A percentile compares a stretch with the other conserved stretches of the same genome.
These are phyloP conservation scores for Mesoclemmys tuberculata DNA, from an alignment of 2,113 vertebrate species.

Conservation along the genomic window DNA sequence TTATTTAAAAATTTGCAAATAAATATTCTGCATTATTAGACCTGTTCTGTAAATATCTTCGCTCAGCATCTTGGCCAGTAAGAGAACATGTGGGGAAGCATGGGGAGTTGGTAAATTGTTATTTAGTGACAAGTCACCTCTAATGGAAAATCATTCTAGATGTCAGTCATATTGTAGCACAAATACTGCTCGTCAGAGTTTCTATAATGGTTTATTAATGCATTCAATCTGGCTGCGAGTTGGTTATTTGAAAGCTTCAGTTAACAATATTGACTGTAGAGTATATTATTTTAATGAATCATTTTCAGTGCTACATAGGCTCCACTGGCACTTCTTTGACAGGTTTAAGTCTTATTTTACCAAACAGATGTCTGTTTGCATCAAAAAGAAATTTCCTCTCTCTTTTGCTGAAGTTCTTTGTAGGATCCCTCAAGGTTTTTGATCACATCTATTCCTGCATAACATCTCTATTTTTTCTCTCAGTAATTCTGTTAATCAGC, in stretches of 20 bases:
- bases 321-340: neutral
- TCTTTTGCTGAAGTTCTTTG: neutral
- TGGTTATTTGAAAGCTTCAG: constrained; percentile 17
- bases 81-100: neutral
- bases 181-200: constrained; percentile 6
- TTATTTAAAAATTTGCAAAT: constrained; percentile 11
- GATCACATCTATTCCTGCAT: neutral
- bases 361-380: neutral
- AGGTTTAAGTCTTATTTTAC: neutral
- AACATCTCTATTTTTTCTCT: neutral
- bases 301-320: neutral
- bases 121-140: constrained; percentile 16
- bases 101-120: neutral
- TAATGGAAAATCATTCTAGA: constrained; percentile 7
- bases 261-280: neutral
- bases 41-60: neutral
- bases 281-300: neutral
- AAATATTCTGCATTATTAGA: neutral
- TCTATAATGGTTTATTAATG: constrained; percentile 47
- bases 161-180: neutral
- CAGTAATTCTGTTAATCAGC: constrained; percentile 2
- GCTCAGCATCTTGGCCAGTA: neutral
- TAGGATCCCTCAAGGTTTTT: neutral
- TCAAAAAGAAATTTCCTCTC: neutral
- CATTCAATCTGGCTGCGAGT: neutral